Base-by-base conservation (phyloP, 2,888 invertebrate genomes). In the Morpho deidamia region DNA sequence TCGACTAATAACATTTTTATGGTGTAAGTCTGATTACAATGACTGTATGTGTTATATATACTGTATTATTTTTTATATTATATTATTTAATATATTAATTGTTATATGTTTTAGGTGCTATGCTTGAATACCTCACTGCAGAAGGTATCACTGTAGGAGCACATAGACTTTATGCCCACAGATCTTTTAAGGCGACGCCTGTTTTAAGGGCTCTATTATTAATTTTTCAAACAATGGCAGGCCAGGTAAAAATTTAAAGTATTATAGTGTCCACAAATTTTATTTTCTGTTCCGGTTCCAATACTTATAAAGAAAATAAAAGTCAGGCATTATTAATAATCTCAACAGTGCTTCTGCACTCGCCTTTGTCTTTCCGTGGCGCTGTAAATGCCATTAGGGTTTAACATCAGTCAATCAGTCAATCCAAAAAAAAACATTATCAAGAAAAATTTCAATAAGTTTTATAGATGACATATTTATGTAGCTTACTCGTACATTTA, bases 71-170 rank as follows among this genome's bases (percentile, higher is more conserved):
- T n/a, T n/a, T n/a, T n/a, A n/a, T n/a, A n/a, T 7, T 10, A n/a
- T 37, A 7, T 37, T 37, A 10, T 37, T n/a, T 37, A 10, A 37
- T 10, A 10, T 10, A n/a, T 37, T 37, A 37, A 37, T 37, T 10
- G 32, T 38, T 44, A 5, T 32, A 4, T 14, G 8, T 42, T 49
- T 33, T 9, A 33, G 44, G 12, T 33, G 1, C 7, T 11, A 3
- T 40, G 3, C 8, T 40, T 11, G 3, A 11, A 11, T 10, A 11
- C 8, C n/a, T 40, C 8, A n/a, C 40, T 10, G 8, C 90, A 8
- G 84, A 91, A 72, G 95, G 95, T 9, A 91, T 95, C 1, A 95
- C 95, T 7, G 93, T 95, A 48, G 96, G 96, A 10, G 95, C 95
- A 0, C 97, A 97, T 73, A 85, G 97, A 58, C 82, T 94, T 1